Evolutionary conservation across 2,113 vertebrate genomes (phyloP).

Genomic region (Cyprichromis sp.): DNA sequence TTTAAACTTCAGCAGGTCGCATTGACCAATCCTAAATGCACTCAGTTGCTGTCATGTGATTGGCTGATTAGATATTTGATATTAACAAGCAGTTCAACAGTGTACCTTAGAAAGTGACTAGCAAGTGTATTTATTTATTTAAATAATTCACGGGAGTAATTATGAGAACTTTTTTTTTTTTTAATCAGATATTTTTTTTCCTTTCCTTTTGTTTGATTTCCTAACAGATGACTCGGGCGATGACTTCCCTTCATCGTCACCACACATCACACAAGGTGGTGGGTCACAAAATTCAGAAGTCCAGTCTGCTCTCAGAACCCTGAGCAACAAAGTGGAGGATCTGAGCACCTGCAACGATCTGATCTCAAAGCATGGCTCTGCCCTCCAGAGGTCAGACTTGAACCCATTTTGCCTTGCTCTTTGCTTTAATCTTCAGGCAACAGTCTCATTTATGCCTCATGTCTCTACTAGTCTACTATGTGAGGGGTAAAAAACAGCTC

Average conservation of each 20-base stretch:
- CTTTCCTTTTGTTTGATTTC: background rate
- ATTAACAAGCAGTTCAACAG: background rate
- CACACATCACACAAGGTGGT: slow-evolving; percentile 40
- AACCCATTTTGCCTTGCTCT: background rate
- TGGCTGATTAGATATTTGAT: background rate
- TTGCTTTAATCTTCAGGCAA: background rate
- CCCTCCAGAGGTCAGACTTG: slow-evolving; percentile 79
- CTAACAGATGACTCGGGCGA: slow-evolving; percentile 86
- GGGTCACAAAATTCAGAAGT: slow-evolving; percentile 83
- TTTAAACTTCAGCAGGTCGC: background rate
- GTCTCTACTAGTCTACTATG: background rate
- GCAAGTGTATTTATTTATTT: too few species aligned
- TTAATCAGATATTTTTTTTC: background rate
- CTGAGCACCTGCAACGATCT: slow-evolving; percentile 95
- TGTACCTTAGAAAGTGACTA: background rate
- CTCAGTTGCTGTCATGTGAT: background rate
- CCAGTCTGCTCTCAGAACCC: slow-evolving; percentile 84
- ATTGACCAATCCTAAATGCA: background rate
- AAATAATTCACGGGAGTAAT: background rate
- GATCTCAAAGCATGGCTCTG: slow-evolving; percentile 93
- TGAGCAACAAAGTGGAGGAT: slow-evolving; percentile 94
- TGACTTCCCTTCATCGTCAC: slow-evolving; percentile 77
- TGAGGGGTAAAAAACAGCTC: background rate
- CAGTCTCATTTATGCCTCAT: background rate
- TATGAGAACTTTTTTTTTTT: background rate